Percentiles rank a stretch among this genome's conserved stretches.
Conservation (phyloP, 2,797 vertebrate genomes). For the Miichthys miiuy region DNA sequence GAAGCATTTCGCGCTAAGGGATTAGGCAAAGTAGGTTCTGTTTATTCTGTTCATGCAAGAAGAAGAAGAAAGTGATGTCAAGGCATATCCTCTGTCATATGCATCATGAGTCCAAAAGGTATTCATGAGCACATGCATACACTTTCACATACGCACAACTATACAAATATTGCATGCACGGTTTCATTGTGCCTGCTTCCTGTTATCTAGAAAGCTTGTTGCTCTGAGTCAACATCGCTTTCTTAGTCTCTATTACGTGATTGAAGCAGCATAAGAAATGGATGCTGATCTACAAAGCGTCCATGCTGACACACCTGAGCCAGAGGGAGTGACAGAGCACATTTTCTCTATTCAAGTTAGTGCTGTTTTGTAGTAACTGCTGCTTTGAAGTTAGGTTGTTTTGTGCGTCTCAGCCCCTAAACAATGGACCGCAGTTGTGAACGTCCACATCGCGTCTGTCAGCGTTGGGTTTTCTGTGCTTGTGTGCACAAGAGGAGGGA, state of each 20-base stretch:
- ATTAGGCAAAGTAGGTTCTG: constrained; percentile 63
- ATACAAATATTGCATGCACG: constrained; percentile 15
- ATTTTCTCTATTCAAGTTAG: constrained; percentile 44
- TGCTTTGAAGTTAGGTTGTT: constrained; percentile 55
- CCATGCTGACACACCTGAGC: constrained; percentile 53
- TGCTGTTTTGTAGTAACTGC: constrained; percentile 34
- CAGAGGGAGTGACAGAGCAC: constrained; percentile 37
- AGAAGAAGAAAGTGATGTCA: constrained; percentile 54
- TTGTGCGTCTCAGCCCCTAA: constrained; percentile 38
- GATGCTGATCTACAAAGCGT: constrained; percentile 60
- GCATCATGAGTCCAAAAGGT: constrained; percentile 21
- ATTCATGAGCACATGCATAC: constrained; percentile 8
- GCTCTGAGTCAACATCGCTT: constrained; percentile 61
- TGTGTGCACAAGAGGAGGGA: constrained; percentile 46
- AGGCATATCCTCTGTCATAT: constrained; percentile 37
- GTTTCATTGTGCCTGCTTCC: constrained; percentile 38
- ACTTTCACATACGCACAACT: constrained; percentile 16
- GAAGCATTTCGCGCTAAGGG: constrained; percentile 63
- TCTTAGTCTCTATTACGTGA: constrained; percentile 38
- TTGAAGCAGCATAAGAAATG: constrained; percentile 46
- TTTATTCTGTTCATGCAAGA: constrained; percentile 54
- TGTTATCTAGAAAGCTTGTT: constrained; percentile 32
- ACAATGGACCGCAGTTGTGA: constrained; percentile 35
- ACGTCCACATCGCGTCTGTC: constrained; percentile 41
- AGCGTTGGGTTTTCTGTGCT: constrained; percentile 36